Evolutionary conservation across 1,140 invertebrate species (phyloP).

Genomic region (Meteorus sp.): DNA sequence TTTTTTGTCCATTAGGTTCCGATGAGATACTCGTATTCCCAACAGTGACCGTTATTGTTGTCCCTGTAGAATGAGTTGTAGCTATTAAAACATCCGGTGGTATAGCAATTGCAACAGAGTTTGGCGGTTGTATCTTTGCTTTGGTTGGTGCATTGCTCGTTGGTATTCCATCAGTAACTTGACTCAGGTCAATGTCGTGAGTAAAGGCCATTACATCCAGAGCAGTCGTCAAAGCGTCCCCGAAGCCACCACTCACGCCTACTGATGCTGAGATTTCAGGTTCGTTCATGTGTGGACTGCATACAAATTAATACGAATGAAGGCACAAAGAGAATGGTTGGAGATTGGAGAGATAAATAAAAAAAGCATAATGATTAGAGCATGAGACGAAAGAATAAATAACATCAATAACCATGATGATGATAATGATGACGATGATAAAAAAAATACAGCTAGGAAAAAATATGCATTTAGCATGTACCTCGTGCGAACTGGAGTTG

Average conservation of each 20-base stretch:
- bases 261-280: conserved; percentile 42
- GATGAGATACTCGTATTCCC: no score
- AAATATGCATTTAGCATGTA: conserved; percentile 39
- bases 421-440: conserved; percentile 8
- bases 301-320: conserved; percentile 13
- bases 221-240: conserved; percentile 71
- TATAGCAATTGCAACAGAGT: not conserved
- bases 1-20: conserved; percentile 29
- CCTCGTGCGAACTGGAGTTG: conserved; percentile 78
- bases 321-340: not conserved
- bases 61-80: not conserved
- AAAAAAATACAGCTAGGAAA: not conserved
- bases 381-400: no score
- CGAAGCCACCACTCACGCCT: conserved; percentile 57
- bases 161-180: conserved; percentile 42
- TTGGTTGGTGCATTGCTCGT: conserved; percentile 38
- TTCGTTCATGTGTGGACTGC: conserved; percentile 39
- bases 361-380: not conserved
- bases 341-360: not conserved
- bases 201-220: conserved; percentile 81
- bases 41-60: not conserved
- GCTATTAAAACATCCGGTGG: no score
- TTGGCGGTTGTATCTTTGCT: conserved; percentile 33
- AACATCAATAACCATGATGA: no score
- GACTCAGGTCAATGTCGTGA: conserved; percentile 66